phyloP scores from a whole-genome alignment of 2,113 vertebrate species.

The Lates calcarifer region DNA sequence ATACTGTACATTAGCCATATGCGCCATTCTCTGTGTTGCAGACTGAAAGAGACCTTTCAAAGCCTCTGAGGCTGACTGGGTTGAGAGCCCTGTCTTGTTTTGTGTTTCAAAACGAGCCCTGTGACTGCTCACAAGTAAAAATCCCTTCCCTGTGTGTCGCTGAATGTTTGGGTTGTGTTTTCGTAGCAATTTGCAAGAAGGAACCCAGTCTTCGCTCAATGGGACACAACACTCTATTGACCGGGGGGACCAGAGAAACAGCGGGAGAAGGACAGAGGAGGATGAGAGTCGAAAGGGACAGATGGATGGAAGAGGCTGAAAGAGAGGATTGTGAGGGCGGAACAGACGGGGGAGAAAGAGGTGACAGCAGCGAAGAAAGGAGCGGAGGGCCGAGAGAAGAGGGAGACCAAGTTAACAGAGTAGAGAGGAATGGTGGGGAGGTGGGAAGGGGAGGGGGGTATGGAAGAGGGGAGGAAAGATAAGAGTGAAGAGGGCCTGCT shows the following conservation, averaged over 20 bases:
- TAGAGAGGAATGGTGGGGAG: constrained; percentile 50
- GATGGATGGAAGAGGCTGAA: constrained; percentile 78
- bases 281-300: constrained; percentile 67
- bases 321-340: constrained; percentile 72
- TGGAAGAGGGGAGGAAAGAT: constrained; percentile 75
- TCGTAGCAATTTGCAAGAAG: constrained; percentile 55
- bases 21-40: not conserved
- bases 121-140: constrained; percentile 49
- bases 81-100: constrained; percentile 54
- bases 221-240: constrained; percentile 71
- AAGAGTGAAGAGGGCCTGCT: constrained; percentile 86
- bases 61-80: constrained; percentile 19
- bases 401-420: constrained; percentile 59
- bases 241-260: constrained; percentile 59
- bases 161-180: constrained; percentile 69
- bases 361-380: constrained; percentile 67
- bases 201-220: constrained; percentile 59
- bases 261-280: constrained; percentile 58
- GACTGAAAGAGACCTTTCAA: constrained; percentile 49
- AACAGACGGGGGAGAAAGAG: constrained; percentile 72
- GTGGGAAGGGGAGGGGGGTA: constrained; percentile 11
- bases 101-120: constrained; percentile 49
- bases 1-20: constrained; percentile 32
- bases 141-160: constrained; percentile 34
- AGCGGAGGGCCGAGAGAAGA: constrained; percentile 46